Conservation (phyloP, 1,140 invertebrate genomes). For the Calephelis virginiensis region DNA sequence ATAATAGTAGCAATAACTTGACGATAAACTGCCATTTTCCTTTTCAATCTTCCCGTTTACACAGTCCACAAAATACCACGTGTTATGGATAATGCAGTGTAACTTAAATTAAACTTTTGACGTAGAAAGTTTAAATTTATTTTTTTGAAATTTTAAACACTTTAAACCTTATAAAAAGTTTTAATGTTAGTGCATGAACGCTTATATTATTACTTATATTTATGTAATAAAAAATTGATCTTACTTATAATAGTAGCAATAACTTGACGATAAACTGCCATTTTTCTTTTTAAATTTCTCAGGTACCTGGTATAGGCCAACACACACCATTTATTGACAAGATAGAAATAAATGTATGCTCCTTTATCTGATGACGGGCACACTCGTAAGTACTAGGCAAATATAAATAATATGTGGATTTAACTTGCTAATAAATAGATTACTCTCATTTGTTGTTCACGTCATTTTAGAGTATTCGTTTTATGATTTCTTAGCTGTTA, state of each 20-base stretch:
- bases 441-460: constrained; percentile 19
- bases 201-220: no score
- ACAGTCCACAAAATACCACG: no score
- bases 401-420: constrained; percentile 23
- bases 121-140: no score
- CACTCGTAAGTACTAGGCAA: constrained; percentile 17
- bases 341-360: constrained; percentile 6
- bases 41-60: background rate
- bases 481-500: constrained; percentile 10
- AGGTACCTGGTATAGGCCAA: background rate
- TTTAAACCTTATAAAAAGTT: no score
- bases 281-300: background rate
- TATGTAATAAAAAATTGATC: background rate
- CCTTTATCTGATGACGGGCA: constrained; percentile 14
- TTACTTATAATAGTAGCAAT: constrained; percentile 5
- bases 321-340: background rate
- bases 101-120: no score
- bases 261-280: constrained; percentile 8
- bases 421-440: constrained; percentile 13
- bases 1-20: constrained; percentile 7
- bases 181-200: no score
- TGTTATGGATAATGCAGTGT: no score
- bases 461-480: background rate
- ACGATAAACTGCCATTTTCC: background rate
- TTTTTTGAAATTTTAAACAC: no score